A percentile compares a stretch with the other conserved stretches of the same genome.
Evolutionary conservation across 1,140 invertebrate species (phyloP).

Genomic region (Ctenoplectra terminalis): DNA sequence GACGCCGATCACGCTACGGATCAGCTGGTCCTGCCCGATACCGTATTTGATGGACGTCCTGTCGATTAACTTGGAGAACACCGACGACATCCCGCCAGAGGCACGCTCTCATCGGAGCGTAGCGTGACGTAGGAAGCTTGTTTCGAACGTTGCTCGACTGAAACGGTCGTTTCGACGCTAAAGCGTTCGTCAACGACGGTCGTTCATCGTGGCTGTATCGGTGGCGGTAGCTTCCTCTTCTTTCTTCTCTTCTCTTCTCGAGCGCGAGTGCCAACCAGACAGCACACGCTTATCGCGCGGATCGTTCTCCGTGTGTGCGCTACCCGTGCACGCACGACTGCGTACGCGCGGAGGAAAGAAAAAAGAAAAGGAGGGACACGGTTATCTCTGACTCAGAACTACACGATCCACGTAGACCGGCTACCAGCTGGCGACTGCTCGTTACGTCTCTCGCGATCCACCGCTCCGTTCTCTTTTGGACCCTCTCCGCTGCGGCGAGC

Average conservation of each 20-base stretch:
- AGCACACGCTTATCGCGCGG: constrained; percentile 3
- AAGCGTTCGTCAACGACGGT: constrained; percentile 9
- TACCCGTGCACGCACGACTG: too few species aligned
- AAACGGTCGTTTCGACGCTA: background rate
- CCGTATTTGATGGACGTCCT: constrained; percentile 84
- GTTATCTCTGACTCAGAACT: background rate
- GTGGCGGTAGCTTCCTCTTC: background rate
- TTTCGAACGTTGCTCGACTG: background rate
- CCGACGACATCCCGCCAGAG: constrained; percentile 84
- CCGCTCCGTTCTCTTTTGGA: constrained; percentile 41
- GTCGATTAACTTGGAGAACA: constrained; percentile 87
- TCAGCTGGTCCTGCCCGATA: constrained; percentile 84
- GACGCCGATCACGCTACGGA: constrained; percentile 84
- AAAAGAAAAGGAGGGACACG: background rate
- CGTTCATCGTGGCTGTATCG: constrained; percentile 54
- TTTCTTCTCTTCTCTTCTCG: background rate
- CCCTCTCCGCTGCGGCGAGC: constrained; percentile 35
- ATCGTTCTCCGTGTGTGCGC: background rate
- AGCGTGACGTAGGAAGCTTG: background rate
- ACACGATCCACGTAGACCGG: constrained; percentile 45
- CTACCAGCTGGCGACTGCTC: constrained; percentile 77
- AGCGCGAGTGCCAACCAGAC: background rate
- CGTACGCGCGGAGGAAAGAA: background rate
- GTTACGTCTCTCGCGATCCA: constrained; percentile 12
- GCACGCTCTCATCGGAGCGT: constrained; percentile 20